A percentile compares a stretch with the other conserved stretches of the same genome.
Evolutionary conservation across 2,888 invertebrate species (phyloP).

Genomic region (Noctuana brunneofusca): DNA sequence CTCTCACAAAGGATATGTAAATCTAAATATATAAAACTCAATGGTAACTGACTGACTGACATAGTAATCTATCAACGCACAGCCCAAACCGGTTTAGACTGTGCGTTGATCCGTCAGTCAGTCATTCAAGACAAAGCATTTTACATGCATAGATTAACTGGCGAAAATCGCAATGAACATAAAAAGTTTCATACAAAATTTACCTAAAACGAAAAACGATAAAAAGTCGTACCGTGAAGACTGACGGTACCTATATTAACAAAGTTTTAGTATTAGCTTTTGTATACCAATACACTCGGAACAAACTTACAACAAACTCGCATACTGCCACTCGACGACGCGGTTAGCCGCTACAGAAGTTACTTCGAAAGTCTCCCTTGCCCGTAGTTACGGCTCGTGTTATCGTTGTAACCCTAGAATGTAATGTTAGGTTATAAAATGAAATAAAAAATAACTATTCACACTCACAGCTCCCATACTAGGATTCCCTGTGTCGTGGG

Average conservation of each 20-base stretch:
- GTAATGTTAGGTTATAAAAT: not conserved
- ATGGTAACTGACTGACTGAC: no score
- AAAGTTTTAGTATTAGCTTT: conserved; percentile 1
- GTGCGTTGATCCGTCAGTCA: no score
- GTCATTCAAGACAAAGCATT: no score
- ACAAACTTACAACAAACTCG: not conserved
- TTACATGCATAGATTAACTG: no score
- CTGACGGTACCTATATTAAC: not conserved
- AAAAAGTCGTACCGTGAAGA: not conserved
- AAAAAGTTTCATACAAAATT: not conserved
- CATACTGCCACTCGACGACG: not conserved
- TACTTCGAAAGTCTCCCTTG: conserved; percentile 3
- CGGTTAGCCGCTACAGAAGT: conserved; percentile 13
- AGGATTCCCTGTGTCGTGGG: no score
- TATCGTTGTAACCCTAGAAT: not conserved
- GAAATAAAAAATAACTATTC: no score
- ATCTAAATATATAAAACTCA: no score
- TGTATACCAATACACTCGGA: not conserved
- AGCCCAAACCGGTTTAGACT: no score
- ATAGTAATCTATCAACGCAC: no score
- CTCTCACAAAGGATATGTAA: no score
- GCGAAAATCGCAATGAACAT: no score
- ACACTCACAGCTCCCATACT: no score
- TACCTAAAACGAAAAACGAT: not conserved
- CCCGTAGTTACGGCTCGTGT: not conserved